Evolutionary conservation across 2,113 vertebrate species (phyloP).

Genomic region (Lophius piscatorius): DNA sequence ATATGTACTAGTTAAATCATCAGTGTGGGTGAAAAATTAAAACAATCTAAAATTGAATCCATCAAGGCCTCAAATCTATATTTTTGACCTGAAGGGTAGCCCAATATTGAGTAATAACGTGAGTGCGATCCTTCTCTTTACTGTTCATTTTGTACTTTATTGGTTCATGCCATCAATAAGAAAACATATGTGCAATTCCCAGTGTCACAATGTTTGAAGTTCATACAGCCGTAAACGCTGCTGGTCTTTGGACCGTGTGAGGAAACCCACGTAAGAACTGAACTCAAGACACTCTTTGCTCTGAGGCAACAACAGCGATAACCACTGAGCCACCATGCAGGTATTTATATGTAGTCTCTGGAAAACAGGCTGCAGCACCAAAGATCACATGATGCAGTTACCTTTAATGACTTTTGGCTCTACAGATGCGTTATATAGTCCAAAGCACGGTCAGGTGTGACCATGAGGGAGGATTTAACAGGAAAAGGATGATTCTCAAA

Average conservation of each 20-base stretch:
- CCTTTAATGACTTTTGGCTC: not conserved
- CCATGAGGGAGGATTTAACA: not conserved
- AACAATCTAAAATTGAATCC: not conserved
- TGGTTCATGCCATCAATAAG: not conserved
- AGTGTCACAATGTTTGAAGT: not conserved
- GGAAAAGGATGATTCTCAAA: too few relatives aligned
- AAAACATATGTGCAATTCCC: not conserved
- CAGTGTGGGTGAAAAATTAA: too few relatives aligned
- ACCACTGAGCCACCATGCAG: not conserved
- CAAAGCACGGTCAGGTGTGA: not conserved
- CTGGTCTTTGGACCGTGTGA: not conserved
- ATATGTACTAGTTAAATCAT: too few relatives aligned
- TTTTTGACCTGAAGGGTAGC: not conserved
- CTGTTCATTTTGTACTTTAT: not conserved
- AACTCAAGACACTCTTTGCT: not conserved
- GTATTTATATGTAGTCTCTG: conserved; percentile 18
- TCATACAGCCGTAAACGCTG: not conserved
- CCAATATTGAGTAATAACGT: not conserved
- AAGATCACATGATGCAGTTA: not conserved
- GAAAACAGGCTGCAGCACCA: not conserved
- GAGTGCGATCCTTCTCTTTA: not conserved
- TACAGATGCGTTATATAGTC: not conserved
- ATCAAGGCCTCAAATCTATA: not conserved
- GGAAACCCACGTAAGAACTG: not conserved
- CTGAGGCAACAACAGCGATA: not conserved